phyloP scores from a whole-genome alignment of 1,140 invertebrate species.

The Daktulosphaira vitifoliae region DNA sequence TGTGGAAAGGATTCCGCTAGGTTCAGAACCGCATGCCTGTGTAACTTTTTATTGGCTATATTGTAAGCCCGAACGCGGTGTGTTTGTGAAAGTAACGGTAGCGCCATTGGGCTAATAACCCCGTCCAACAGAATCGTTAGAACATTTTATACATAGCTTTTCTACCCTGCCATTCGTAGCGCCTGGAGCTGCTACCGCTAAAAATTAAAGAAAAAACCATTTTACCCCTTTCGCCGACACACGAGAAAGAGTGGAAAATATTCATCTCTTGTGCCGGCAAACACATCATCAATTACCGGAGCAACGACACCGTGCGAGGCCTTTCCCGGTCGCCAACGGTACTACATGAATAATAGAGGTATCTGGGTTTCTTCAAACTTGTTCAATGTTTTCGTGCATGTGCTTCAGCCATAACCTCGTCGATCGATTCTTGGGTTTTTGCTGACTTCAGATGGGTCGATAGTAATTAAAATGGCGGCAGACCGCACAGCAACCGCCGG shows the following conservation, averaged over 20 bases:
- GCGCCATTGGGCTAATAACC: no score
- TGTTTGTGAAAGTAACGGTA: no score
- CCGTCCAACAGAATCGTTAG: constrained; percentile 28
- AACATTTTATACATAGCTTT: neutral
- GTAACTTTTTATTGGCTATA: no score
- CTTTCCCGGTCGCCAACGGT: neutral
- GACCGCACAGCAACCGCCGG: no score
- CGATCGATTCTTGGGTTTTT: no score
- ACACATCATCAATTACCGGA: constrained; percentile 31
- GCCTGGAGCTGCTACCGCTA: no score
- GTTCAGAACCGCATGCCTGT: no score
- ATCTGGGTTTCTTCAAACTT: constrained; percentile 18
- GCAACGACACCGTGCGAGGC: constrained; percentile 6
- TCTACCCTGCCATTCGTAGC: neutral
- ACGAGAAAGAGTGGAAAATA: constrained; percentile 10
- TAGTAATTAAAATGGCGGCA: constrained; percentile 21
- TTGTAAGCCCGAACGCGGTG: no score
- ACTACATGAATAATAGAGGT: constrained; percentile 22
- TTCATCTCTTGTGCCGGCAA: constrained; percentile 8
- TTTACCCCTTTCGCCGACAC: constrained; percentile 17
- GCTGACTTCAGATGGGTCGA: neutral
- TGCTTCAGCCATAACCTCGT: no score
- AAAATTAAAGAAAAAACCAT: neutral
- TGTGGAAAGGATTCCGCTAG: no score
- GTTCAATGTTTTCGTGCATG: no score